Evolutionary conservation across 2,888 invertebrate species (phyloP), one percentile per base, ranked within the genome.

Genomic region (Nymphalis polychloros): DNA sequence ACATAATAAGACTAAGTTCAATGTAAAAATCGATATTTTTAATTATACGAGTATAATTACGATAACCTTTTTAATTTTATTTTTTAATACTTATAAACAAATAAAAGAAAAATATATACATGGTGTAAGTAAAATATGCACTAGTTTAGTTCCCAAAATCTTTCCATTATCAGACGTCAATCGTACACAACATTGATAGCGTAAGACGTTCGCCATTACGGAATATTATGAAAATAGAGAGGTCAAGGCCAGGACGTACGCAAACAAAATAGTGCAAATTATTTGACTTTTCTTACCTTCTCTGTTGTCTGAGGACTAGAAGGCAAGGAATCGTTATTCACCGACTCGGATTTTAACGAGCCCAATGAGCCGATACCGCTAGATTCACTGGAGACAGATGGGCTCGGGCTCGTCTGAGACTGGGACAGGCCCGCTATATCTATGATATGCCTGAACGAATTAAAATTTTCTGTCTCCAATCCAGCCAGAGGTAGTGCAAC

Each of bases 291-390:
- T 79, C 84, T 84, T 73, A 93, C 93, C 90, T 93, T 93, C 76
- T 93, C 93, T 82, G 92, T 91, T 73, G 90, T 91, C 77, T 93
- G 93, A 86, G 93, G 92, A 84, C 93, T 93, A 79, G 93, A 87
- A 64, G 93, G 92, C 72, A 93, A 81, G 79, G 92, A 92, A 81
- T 89, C 92, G 81, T 84, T 89, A 79, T 84, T 87, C 72, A 91
- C 86, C 61, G 92, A 93, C 83, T 92, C 93, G 64, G 89, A 89
- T 83, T 93, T 92, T 76, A 93, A 90, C 75, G 93, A 93, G 74
- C 91, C 93, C 77, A 94, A 82, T 76, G 94, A 94, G 77, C 94
- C 93, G 84, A 94, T 90, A 81, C 94, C 94, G 87, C 94, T 94
- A 78, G 94, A 94, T 84, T 94, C 94, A 80, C 94, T 94, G 79